Base-by-base conservation (phyloP, 2,113 vertebrate genomes). In the Ranitomeya variabilis region DNA sequence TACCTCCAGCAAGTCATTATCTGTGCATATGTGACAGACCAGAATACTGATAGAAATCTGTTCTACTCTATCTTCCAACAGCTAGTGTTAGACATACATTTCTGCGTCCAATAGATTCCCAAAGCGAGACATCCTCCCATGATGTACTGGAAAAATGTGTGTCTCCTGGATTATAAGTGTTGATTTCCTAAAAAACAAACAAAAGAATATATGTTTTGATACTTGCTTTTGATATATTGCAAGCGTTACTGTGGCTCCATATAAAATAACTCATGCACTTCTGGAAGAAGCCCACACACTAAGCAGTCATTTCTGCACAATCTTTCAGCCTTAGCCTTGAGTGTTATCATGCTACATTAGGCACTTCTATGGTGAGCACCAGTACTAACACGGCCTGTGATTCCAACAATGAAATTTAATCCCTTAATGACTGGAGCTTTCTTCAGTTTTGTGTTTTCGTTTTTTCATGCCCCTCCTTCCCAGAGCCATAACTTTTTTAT, bases 61-160 rank as follows among this genome's bases (percentile, higher is more conserved):
- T 78, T 89, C 87, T 89, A 89, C 81, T 59, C 87, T 89, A 79
- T 21, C 69, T 85, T 83, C 60, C 81, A 85, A 66, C 83, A 64
- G 67, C 87, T 85, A 89, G 60, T 10, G 26, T 83, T 0, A 90
- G 80, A 94, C 94, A 57, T 95, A 96, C 96, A 93, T 92, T 93
- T 92, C 93, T 95, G 92, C 91, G 95, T 91, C 92, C 92, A 91
- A 90, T 92, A 91, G 94, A 89, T 51, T 96, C 95, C 95, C 95
- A 96, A 88, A 92, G 93, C 92, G 94, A 94, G 90, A 96, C 91
- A 94, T 96, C 96, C 89, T 92, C 93, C 96, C 95, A 96, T 76
- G 95, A 95, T 90, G 95, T 96, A 90, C 93, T 95, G 91, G 21
- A 92, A 82, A 95, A 95, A 89, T 95, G 93, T 88, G 91, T 95